Conservation (phyloP, 1,140 invertebrate species). For the Drosophila auraria region DNA sequence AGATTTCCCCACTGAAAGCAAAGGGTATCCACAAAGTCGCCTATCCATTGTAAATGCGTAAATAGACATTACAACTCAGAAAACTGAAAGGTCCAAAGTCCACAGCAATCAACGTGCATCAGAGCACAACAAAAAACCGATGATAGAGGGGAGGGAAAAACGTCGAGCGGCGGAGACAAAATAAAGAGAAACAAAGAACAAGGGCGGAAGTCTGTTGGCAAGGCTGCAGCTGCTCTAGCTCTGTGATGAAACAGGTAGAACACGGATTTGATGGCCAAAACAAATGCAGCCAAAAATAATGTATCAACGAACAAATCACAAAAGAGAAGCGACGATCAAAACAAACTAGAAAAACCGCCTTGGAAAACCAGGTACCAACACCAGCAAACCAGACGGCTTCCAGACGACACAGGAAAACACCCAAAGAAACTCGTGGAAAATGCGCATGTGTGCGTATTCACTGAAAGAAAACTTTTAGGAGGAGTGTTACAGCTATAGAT, state of each 20-base stretch:
- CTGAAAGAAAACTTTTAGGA: not conserved
- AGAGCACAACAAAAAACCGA: slow-evolving; percentile 24
- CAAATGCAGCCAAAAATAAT: slow-evolving; percentile 21
- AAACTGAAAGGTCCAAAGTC: slow-evolving; percentile 59
- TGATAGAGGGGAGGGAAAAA: slow-evolving; percentile 1
- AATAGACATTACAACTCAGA: slow-evolving; percentile 35
- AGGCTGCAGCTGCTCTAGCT: slow-evolving; percentile 3
- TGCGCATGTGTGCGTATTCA: slow-evolving; percentile 14
- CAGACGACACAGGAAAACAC: slow-evolving; percentile 44
- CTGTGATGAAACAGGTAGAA: slow-evolving; percentile 35
- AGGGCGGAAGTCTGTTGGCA: slow-evolving; percentile 33
- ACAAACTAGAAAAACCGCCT: slow-evolving; percentile 74
- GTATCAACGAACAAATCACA: not conserved
- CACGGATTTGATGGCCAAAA: slow-evolving; percentile 15
- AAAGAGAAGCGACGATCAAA: slow-evolving; percentile 59
- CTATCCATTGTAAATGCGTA: slow-evolving; percentile 6
- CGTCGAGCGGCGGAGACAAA: not conserved
- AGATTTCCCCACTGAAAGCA: not conserved
- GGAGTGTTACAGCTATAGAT: not conserved
- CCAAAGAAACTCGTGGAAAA: slow-evolving; percentile 30
- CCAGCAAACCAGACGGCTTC: slow-evolving; percentile 27
- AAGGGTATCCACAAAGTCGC: slow-evolving; percentile 14
- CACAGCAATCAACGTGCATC: slow-evolving; percentile 44
- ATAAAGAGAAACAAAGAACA: slow-evolving; percentile 27
- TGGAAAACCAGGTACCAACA: slow-evolving; percentile 40